These are phyloP conservation scores for Oxygymnocypris stewartii DNA, from an alignment of 2,113 vertebrate species.

Conservation along the genomic window DNA sequence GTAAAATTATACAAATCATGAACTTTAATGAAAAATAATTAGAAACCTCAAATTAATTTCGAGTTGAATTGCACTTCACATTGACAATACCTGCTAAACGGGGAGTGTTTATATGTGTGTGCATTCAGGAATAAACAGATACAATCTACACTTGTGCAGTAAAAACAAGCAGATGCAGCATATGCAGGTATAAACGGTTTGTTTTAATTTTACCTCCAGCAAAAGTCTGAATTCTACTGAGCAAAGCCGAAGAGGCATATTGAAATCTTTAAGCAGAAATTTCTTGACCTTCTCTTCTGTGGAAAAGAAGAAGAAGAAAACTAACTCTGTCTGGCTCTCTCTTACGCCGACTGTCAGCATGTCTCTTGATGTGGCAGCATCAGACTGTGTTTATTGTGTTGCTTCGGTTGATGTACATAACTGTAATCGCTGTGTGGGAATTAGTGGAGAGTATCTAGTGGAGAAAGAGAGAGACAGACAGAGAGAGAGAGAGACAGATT, in stretches of 20 bases:
- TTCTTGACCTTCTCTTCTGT: conserved; percentile 34
- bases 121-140: neutral
- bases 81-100: neutral
- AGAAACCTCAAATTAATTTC: neutral
- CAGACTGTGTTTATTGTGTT: conserved; percentile 43
- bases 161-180: conserved; percentile 19
- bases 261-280: conserved; percentile 36
- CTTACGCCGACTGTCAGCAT: conserved; percentile 40
- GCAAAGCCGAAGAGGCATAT: conserved; percentile 36
- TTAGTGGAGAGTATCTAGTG: conserved; percentile 41
- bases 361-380: conserved; percentile 42
- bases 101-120: neutral
- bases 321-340: conserved; percentile 32
- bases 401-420: conserved; percentile 50
- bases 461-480: neutral
- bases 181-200: conserved; percentile 17
- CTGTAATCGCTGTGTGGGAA: conserved; percentile 39
- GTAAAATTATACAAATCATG: neutral
- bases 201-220: conserved; percentile 36
- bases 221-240: conserved; percentile 38
- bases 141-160: neutral
- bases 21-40: neutral
- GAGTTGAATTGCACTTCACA: neutral
- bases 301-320: neutral
- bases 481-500: conserved; percentile 45